A percentile compares a stretch with the other conserved stretches of the same genome.
phyloP scores from a whole-genome alignment of 1,140 invertebrate species.

The Druon quercuslanigerum region DNA sequence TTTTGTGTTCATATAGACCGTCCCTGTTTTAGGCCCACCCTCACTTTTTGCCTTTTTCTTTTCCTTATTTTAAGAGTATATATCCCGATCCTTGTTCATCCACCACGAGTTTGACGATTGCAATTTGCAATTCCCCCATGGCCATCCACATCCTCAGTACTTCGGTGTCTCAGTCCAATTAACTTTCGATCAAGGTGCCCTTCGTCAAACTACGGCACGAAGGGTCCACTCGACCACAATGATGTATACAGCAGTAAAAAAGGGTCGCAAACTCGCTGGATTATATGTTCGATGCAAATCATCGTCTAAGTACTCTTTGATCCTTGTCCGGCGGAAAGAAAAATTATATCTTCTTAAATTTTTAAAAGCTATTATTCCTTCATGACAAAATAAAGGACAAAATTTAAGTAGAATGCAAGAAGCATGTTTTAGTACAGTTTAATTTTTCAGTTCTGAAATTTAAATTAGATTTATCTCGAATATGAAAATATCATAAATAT shows the following conservation, averaged over 20 bases:
- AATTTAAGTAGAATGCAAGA: too few relatives aligned
- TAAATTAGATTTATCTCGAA: too few relatives aligned
- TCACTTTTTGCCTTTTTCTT: neutral
- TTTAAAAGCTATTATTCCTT: too few relatives aligned
- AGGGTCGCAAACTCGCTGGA: conserved; percentile 8
- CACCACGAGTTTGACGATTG: neutral
- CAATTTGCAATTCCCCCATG: conserved; percentile 53
- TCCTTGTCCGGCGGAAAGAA: too few relatives aligned
- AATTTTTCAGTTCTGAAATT: too few relatives aligned
- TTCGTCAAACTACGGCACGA: conserved; percentile 34
- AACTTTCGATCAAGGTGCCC: conserved; percentile 47
- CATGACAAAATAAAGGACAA: too few relatives aligned
- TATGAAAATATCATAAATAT: too few relatives aligned
- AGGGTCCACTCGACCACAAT: neutral
- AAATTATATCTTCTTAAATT: too few relatives aligned
- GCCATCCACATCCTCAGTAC: conserved; percentile 49
- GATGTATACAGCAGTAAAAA: neutral
- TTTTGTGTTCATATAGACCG: too few relatives aligned
- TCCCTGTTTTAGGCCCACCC: neutral
- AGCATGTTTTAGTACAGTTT: too few relatives aligned
- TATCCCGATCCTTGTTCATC: neutral
- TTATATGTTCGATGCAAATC: conserved; percentile 9
- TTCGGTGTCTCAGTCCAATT: conserved; percentile 52
- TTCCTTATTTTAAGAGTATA: neutral
- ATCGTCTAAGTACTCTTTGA: neutral